Conservation (phyloP, 2,888 invertebrate species). For the Zeuzera pyrina region DNA sequence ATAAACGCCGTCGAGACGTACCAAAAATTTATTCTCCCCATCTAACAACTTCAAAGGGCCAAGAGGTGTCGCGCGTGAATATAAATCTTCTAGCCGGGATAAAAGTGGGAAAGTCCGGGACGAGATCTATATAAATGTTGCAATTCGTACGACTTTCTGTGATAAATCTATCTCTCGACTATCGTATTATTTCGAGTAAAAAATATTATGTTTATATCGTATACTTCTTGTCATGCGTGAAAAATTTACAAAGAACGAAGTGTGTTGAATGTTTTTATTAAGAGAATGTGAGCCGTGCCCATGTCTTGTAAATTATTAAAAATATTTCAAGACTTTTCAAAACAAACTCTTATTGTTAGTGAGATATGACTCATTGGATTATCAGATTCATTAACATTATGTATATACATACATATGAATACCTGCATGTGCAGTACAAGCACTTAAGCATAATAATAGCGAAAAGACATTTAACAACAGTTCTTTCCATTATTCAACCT, state of each 20-base stretch:
- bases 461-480: too few species aligned
- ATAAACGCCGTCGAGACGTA: conserved; percentile 49
- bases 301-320: too few species aligned
- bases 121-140: conserved; percentile 59
- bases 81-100: conserved; percentile 57
- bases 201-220: conserved; percentile 58
- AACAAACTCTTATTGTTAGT: too few species aligned
- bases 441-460: too few species aligned
- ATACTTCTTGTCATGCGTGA: conserved; percentile 35
- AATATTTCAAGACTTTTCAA: too few species aligned
- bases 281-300: too few species aligned
- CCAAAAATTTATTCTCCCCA: conserved; percentile 55
- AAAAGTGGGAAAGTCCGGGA: conserved; percentile 46
- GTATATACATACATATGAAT: too few species aligned
- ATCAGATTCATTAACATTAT: too few species aligned
- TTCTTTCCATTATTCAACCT: too few species aligned
- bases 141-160: conserved; percentile 48
- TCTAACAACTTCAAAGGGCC: conserved; percentile 63
- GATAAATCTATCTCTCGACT: conserved; percentile 56
- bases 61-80: conserved; percentile 54
- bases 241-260: conserved; percentile 23
- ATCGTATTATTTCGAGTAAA: conserved; percentile 53
- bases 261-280: too few species aligned
- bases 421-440: too few species aligned
- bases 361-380: too few species aligned